Base-by-base conservation (phyloP, 2,113 vertebrate genomes). In the Lates calcarifer region DNA sequence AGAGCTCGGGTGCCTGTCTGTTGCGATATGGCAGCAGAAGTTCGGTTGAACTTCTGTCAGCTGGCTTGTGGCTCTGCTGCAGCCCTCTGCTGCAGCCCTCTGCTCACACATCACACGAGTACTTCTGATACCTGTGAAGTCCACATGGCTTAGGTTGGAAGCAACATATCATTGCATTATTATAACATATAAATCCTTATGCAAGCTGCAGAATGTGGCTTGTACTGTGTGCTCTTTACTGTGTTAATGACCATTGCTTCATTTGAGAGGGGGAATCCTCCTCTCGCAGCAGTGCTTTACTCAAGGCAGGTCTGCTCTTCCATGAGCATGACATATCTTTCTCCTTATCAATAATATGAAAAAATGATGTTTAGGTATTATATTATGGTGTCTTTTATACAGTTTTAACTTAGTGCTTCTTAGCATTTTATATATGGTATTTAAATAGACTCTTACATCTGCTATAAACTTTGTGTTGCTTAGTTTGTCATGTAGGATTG, bases 41-140 rank as follows among this genome's bases (percentile, higher is more conserved):
- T 88, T 87, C 62, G 45, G 24, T 14, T 81, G 37, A 91, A 91
- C 84, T 90, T 83, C 22, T 66, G 35, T 73, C 61, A 69, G 76
- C 55, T 22, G 14, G 73, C 82, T 82, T 3, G 5, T 45, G 29
- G 61, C 72, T 76, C 41, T 58, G 61, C 51, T 75, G 72, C 68
- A 43, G 62, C 62, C 17, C 64, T 75, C 29, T 57, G 55, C 43
- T 79, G 66, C 57, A 41, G 67, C 62, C 22, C 64, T 43, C 47
- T 57, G 68, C 60, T 68, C 57, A 71, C 18, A 64, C 45, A 55
- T 22, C 28, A 51, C n/a, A 51, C 11, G 3, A 66, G 47, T 0
- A 1, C 58, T 65, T 43, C 17, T 61, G 33, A 72, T 22, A 43
- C 41, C 55, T 64, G 24, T 43, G 6, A 6, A 28, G 11, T 77